Evolutionary conservation across 37 sponge, comb jelly and placozoan genomes (phyloP), one percentile per base, ranked within the genome.

Genomic region (Bolinopsis microptera): DNA sequence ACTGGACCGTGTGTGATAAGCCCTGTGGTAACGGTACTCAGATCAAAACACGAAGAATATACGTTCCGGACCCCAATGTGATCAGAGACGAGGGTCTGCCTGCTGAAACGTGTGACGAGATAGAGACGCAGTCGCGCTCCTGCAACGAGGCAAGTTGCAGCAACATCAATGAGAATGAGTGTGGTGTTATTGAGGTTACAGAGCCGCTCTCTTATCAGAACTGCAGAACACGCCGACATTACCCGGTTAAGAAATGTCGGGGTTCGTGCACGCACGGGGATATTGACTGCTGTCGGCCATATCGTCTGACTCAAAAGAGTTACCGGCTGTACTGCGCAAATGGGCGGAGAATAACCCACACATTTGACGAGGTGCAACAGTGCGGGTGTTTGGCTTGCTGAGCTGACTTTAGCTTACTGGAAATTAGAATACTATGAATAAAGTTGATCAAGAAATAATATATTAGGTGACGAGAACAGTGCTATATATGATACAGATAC

Each of bases 21-120:
- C 61, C 61, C 30, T 86, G 90, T 23, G 90, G 90, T 0, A 39
- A 39, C 61, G 90, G 90, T 1, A 39, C 90, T n/a, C 90, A 86
- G 61, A 86, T 27, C 23, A 1, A 48, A 27, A 86, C 61, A 23
- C 37, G 90, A 86, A 24, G 35, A 39, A 38, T 86, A n/a, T 23
- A n/a, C 48, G 61, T 16, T 26, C 90, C 90, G 1, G 90, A 86
- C 61, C 22, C 9, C 0, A 26, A 41, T 35, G 90, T 86, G 25
- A n/a, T 86, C 28, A 38, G 24, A 34, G 36, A 41, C 28, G 61
- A 41, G 61, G 90, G 90, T 3, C 90, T 86, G 3, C 90, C 90
- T 1, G 90, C 30, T 28, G 90, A 86, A 48, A 2, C 5, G 90
- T 86, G 90, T 30, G 90, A 24, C 24, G 61, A n/a, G 9, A 86